Conservation (phyloP, 92 coral and sea anemone species). For the Palythoa grandiflora region DNA sequence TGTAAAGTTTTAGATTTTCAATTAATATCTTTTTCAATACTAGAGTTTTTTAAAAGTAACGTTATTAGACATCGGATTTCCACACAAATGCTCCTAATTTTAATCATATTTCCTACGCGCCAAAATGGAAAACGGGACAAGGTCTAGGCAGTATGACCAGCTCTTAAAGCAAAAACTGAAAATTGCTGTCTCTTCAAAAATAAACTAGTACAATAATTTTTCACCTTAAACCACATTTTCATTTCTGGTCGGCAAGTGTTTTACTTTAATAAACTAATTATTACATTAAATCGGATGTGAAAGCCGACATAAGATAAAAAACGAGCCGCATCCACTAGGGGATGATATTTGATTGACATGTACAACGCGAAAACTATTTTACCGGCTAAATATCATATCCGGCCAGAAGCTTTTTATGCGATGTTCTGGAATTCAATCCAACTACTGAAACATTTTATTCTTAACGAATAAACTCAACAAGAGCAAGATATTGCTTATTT, state of each 20-base stretch:
- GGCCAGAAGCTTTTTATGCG: background rate
- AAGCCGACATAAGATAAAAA: slow-evolving; percentile 2
- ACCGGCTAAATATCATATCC: background rate
- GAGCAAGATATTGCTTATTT: slow-evolving; percentile 11
- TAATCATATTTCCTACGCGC: too few species aligned
- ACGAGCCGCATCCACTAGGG: background rate
- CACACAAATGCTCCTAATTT: background rate
- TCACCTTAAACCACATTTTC: too few species aligned
- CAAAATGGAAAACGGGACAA: too few species aligned
- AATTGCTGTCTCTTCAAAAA: too few species aligned
- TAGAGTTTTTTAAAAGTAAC: background rate
- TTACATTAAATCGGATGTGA: too few species aligned
- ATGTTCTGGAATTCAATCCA: background rate
- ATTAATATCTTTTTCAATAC: too few species aligned
- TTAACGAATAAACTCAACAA: slow-evolving; percentile 7
- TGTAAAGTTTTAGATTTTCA: too few species aligned
- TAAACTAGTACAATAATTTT: too few species aligned
- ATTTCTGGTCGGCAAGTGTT: too few species aligned
- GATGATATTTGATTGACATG: background rate
- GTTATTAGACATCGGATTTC: background rate
- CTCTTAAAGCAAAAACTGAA: too few species aligned
- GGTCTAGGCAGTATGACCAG: too few species aligned
- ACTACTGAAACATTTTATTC: background rate
- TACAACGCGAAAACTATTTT: background rate
- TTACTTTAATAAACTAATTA: too few species aligned